Base-by-base conservation (phyloP, 2,888 invertebrate genomes). In the Drosophila yooni region DNA sequence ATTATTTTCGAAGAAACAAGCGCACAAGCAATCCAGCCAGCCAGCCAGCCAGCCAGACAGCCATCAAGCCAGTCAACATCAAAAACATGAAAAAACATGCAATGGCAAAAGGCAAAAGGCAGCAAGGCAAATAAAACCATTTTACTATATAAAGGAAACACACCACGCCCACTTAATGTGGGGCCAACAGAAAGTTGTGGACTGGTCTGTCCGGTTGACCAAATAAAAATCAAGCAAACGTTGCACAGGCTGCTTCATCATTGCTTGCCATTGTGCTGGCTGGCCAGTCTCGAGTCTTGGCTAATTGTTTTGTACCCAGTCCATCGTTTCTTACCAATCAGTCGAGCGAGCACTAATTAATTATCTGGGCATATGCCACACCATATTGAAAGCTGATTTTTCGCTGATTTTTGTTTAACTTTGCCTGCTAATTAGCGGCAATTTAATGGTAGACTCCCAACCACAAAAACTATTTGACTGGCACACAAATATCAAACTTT, bases 1-100 rank as follows among this genome's bases (percentile, higher is more conserved):
- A 88, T 90, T 88, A 89, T 86, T 88, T 88, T 82, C 73, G 64
- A 73, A 88, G 79, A 87, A 87, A 86, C 90, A 89, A 87, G 90
- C 79, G 62, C 79, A 76, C 72, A 79, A 69, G 59, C 77, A 81
- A 69, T 57, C 74, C 67, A 71, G 59, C 50, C 66, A 72, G 46
- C 34, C 61, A 74, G 48, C 34, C 54, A 56, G 7, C 52, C 60
- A 62, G 65, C 27, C 51, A 68, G 11, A 11, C 18, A 62, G 43
- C 48, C 46, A 70, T 33, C 33, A 11, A 33, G 33, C 11, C 33
- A 33, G 15, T 0, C 48, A 56, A 50, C 43, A 79, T 76, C 38
- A 78, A 76, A 34, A 76, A 65, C 70, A 83, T 46, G 65, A 46
- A 46, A 38, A 38, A 38, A 29, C 38, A 56, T 38, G 27, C 36